These are phyloP conservation scores for Pangasius krempfi DNA, from an alignment of 2,797 vertebrate genomes.

Conservation along the genomic window DNA sequence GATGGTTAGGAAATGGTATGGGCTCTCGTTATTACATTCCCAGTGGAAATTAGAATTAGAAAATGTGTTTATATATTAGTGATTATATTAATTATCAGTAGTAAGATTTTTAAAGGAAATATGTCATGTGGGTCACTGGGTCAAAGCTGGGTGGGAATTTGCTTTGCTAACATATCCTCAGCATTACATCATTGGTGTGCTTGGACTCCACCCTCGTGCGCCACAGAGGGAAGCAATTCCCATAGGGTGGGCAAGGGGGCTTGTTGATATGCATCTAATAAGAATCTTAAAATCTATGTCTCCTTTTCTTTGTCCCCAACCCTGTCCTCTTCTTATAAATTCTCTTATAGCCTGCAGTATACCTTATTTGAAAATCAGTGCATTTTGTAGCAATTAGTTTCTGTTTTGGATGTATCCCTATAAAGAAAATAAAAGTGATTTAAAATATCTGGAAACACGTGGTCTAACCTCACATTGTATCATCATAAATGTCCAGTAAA, in stretches of 20 bases:
- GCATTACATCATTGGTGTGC: conserved; percentile 53
- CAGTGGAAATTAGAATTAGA: background rate
- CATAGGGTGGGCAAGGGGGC: conserved; percentile 33
- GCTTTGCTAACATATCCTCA: conserved; percentile 37
- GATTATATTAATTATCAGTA: background rate
- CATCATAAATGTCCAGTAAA: background rate
- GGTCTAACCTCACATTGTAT: background rate
- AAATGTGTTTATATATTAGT: background rate
- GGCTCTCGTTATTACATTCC: background rate
- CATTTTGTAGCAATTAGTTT: conserved; percentile 26
- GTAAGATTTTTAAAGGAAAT: background rate
- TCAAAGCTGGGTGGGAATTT: conserved; percentile 8
- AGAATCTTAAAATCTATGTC: conserved; percentile 56
- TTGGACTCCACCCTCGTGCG: conserved; percentile 53
- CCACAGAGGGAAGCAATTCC: conserved; percentile 36
- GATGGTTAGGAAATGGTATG: background rate
- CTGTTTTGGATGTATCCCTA: background rate
- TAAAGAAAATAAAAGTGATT: conserved; percentile 34
- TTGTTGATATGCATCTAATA: conserved; percentile 54
- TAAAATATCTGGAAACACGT: background rate
- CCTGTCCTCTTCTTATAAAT: conserved; percentile 26
- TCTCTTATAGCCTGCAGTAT: conserved; percentile 48
- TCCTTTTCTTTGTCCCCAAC: conserved; percentile 49
- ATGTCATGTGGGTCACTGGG: background rate
- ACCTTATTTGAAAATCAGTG: conserved; percentile 51